phyloP scores from a whole-genome alignment of 1,140 invertebrate species.

The Ostrea denselamellosa region DNA sequence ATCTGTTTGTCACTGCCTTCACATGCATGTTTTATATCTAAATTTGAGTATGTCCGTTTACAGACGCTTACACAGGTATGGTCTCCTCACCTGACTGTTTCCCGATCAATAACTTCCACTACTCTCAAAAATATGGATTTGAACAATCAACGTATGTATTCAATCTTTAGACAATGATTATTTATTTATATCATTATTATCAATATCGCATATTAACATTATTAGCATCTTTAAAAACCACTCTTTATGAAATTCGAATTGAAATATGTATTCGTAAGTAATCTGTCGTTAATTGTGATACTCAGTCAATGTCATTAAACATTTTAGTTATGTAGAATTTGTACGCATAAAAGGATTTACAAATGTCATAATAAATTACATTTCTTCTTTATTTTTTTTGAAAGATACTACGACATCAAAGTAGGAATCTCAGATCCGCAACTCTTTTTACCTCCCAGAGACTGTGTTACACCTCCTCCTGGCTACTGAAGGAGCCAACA shows the following conservation, averaged over 20 bases:
- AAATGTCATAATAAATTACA: too few relatives aligned
- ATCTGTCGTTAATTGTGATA: too few relatives aligned
- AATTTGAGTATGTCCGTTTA: background rate
- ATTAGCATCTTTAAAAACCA: too few relatives aligned
- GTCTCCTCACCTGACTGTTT: conserved; percentile 44
- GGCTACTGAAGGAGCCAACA: background rate
- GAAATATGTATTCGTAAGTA: too few relatives aligned
- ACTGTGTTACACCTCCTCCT: conserved; percentile 15
- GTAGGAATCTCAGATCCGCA: conserved; percentile 12
- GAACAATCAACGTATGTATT: conserved; percentile 45
- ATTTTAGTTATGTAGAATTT: too few relatives aligned
- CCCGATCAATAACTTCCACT: conserved; percentile 33
- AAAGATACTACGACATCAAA: conserved; percentile 36
- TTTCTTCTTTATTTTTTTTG: background rate
- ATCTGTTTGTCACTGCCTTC: too few relatives aligned
- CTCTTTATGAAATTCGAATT: too few relatives aligned
- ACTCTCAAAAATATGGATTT: conserved; percentile 48
- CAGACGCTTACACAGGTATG: conserved; percentile 35
- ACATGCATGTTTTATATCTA: background rate
- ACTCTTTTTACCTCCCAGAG: background rate
- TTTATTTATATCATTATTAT: background rate
- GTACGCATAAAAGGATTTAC: too few relatives aligned
- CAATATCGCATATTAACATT: too few relatives aligned
- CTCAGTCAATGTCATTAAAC: too few relatives aligned
- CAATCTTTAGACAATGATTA: background rate